Base-by-base conservation (phyloP, 2,797 vertebrate genomes). In the Tapera naevia region DNA sequence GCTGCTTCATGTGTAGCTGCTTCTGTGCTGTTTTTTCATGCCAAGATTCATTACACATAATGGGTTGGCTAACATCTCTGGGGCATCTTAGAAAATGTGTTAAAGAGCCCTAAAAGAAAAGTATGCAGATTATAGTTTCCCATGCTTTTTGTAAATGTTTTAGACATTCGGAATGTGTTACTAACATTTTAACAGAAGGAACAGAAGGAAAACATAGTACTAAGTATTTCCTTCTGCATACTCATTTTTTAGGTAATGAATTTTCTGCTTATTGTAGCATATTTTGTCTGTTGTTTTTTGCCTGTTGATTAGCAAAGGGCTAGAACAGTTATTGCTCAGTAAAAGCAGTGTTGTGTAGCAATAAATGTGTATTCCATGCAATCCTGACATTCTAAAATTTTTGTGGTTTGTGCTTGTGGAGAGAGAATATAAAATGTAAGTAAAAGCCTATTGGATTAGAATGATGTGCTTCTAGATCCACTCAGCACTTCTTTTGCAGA, bases 41-140 rank as follows among this genome's bases (percentile, higher is more conserved):
- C 97, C 94, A 96, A 93, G 94, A 90, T 96, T 96, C 91, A 93
- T 97, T 97, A 96, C 60, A 24, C 30, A 21, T 94, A 97, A 97
- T 94, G 69, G n/a, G 73, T 91, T 90, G 79, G 87, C 94, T 97
- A 96, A 96, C 57, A 23, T 94, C 95, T 91, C 86, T 84, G 79
- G 58, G 92, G 84, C 69, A 88, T 90, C 91, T 95, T 87, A 39
- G 57, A 97, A 95, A 88, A 79, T 60, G 64, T 87, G 22, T 91
- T 95, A 91, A 93, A 93, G 87, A 91, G 57, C 70, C 88, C 66
- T 96, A 81, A 82, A 91, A 91, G 58, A 90, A 71, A 91, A 88
- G 61, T 13, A 70, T 54, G 54, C 37, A 58, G 95, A 96, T 87
- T 61, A 91, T 79, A 88, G 48, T 46, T 93, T 95, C 88, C 82